These are phyloP conservation scores for Cerastis rubricosa DNA, from an alignment of 2,888 invertebrate genomes.

Conservation along the genomic window DNA sequence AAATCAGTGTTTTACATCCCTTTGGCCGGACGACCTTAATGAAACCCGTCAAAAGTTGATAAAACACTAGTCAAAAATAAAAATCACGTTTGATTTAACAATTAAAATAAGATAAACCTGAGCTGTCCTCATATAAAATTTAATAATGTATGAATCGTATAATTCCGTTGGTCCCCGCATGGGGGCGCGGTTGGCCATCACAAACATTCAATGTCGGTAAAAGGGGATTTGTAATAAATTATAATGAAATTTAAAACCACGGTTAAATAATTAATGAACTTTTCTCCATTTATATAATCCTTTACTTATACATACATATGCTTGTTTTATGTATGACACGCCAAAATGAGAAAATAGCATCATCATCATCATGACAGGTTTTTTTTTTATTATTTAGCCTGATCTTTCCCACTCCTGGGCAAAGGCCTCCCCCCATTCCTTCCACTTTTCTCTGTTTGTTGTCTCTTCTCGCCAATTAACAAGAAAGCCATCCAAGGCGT, in stretches of 20 bases:
- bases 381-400: no score
- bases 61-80: neutral
- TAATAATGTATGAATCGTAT: no score
- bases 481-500: no score
- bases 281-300: neutral
- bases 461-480: no score
- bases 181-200: slow-evolving; percentile 38
- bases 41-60: neutral
- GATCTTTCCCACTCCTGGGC: no score
- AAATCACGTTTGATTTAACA: neutral
- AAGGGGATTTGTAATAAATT: slow-evolving; percentile 25
- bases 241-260: neutral
- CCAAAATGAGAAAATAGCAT: no score
- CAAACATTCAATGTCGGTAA: slow-evolving; percentile 15
- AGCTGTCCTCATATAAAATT: slow-evolving; percentile 19
- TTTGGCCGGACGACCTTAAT: neutral
- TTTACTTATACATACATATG: neutral
- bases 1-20: slow-evolving; percentile 8
- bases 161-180: slow-evolving; percentile 3
- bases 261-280: neutral
- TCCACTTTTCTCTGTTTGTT: no score
- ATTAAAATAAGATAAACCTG: slow-evolving; percentile 23
- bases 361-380: no score
- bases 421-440: no score
- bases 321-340: neutral